Percentiles rank a stretch among this genome's conserved stretches.
These are phyloP conservation scores for Parazoanthus atlanticus DNA, from an alignment of 92 coral and sea anemone species.

Conservation along the genomic window DNA sequence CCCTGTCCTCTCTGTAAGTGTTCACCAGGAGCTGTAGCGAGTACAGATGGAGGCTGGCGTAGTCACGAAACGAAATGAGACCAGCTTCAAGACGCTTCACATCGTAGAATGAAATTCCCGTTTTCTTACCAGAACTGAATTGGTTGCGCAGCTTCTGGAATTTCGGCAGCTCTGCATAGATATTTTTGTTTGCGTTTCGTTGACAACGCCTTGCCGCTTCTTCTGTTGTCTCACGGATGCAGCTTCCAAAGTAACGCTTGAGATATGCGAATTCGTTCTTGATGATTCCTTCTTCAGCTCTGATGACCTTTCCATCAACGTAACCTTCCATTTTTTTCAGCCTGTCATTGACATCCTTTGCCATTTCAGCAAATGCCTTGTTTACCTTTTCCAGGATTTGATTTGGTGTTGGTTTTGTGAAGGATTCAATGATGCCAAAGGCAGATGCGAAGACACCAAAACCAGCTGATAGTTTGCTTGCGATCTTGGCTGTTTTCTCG, in stretches of 20 bases:
- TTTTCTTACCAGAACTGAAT: background rate
- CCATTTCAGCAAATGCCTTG: too few species aligned
- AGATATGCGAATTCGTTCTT: background rate
- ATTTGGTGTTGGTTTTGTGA: background rate
- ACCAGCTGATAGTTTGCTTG: background rate
- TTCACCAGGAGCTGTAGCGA: conserved; percentile 3
- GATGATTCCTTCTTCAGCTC: too few species aligned
- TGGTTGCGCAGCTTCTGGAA: background rate
- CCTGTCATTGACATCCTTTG: too few species aligned
- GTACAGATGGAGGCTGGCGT: background rate
- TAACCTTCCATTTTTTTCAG: conserved; percentile 2
- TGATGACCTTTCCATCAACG: background rate
- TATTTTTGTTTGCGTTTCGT: background rate
- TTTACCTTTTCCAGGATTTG: background rate
- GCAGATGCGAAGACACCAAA: background rate
- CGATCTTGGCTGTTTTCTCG: background rate
- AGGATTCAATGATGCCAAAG: background rate
- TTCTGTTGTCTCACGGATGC: background rate
- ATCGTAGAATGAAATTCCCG: conserved; percentile 13
- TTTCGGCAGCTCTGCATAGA: background rate
- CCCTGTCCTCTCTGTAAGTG: background rate
- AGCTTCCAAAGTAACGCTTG: background rate
- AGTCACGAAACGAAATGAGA: conserved; percentile 3
- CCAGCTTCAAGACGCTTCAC: conserved; percentile 3
- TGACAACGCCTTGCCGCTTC: background rate